A percentile compares a stretch with the other conserved stretches of the same genome.
These are phyloP conservation scores for Psittacula derbiana DNA, from an alignment of 2,797 vertebrate genomes.

Conservation along the genomic window DNA sequence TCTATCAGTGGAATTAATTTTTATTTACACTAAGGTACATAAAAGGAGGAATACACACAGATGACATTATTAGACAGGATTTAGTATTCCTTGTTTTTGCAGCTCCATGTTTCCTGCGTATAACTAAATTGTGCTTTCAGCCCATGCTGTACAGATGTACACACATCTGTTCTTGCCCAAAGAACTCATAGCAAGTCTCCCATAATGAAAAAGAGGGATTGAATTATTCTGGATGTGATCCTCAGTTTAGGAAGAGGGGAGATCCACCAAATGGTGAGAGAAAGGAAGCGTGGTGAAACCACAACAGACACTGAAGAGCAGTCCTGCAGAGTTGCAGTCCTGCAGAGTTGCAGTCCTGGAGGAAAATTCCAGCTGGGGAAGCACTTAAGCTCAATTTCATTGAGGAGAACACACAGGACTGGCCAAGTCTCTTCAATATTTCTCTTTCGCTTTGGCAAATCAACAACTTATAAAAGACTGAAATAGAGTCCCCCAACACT, in stretches of 20 bases:
- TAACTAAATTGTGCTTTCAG: not conserved
- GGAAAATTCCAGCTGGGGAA: slow-evolving; percentile 30
- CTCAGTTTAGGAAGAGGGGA: not conserved
- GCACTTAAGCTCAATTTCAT: not conserved
- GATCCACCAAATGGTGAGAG: not conserved
- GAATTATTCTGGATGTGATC: not conserved
- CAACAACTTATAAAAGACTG: not conserved
- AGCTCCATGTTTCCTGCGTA: not conserved
- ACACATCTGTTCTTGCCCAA: not conserved
- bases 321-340: not conserved
- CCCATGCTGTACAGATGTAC: not conserved
- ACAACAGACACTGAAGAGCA: not conserved
- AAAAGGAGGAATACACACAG: not conserved
- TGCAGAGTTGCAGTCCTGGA: not conserved
- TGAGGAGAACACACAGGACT: not conserved
- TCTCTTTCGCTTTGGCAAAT: slow-evolving; percentile 3
- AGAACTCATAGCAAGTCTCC: not conserved
- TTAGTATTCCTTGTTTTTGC: not conserved
- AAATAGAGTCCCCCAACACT: not conserved
- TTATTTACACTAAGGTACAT: not conserved
- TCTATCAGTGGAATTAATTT: not conserved
- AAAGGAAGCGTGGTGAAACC: not conserved
- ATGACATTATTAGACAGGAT: not conserved
- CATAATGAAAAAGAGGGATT: not conserved
- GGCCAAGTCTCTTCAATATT: slow-evolving; percentile 2